These are phyloP conservation scores for Nyctibius grandis DNA, from an alignment of 2,797 vertebrate genomes.

Conservation along the genomic window DNA sequence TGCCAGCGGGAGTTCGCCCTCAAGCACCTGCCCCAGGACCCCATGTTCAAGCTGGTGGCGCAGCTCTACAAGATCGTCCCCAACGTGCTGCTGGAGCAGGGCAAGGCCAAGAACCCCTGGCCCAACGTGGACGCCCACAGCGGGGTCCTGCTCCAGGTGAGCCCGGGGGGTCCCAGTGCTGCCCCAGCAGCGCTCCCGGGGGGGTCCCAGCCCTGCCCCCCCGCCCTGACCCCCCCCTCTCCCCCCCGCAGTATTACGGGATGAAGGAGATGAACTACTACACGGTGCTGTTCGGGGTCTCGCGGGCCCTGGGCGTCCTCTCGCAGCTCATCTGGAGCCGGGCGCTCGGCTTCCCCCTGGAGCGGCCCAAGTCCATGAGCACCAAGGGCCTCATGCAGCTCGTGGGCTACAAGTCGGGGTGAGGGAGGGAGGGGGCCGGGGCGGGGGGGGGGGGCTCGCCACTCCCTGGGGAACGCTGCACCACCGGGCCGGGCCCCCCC, in stretches of 20 bases:
- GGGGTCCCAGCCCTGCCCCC: fast-evolving
- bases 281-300: conserved; percentile 95
- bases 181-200: too few species aligned
- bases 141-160: conserved; percentile 94
- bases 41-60: conserved; percentile 92
- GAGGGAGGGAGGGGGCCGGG: conserved; percentile 67
- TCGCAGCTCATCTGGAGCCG: conserved; percentile 95
- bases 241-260: conserved; percentile 85
- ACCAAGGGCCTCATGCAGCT: conserved; percentile 90
- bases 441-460: background rate
- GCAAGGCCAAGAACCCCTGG: conserved; percentile 99
- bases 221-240: background rate
- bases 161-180: fast-evolving
- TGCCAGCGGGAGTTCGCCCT: conserved; percentile 96
- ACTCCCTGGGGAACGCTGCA: background rate
- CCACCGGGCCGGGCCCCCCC: background rate
- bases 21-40: conserved; percentile 94
- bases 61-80: conserved; percentile 98
- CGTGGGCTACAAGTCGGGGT: conserved; percentile 88
- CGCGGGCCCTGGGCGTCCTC: conserved; percentile 89
- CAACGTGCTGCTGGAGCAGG: conserved; percentile 93
- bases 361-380: conserved; percentile 98
- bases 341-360: conserved; percentile 92
- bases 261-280: conserved; percentile 99
- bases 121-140: conserved; percentile 98